Percentiles rank a stretch among this genome's conserved stretches.
phyloP scores from a whole-genome alignment of 1,140 invertebrate species.

The Atta texana region DNA sequence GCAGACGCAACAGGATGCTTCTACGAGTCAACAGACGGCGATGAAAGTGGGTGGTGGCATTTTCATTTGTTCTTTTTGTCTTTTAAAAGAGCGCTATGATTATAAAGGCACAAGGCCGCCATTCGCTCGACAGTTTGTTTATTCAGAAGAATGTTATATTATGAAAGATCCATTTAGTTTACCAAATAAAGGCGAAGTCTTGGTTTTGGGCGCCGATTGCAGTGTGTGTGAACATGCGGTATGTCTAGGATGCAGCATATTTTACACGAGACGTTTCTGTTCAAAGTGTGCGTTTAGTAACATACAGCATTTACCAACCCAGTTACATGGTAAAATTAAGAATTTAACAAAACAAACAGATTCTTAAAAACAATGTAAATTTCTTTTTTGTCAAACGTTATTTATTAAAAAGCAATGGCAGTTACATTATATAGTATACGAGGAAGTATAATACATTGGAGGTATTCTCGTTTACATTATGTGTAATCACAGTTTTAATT shows the following conservation, averaged over 20 bases:
- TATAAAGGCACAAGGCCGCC: slow-evolving; percentile 91
- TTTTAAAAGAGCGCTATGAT: slow-evolving; percentile 89
- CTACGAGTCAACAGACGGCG: slow-evolving; percentile 60
- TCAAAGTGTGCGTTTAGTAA: slow-evolving; percentile 88
- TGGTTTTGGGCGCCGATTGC: slow-evolving; percentile 92
- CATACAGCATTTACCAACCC: slow-evolving; percentile 89
- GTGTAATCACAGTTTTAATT: no score
- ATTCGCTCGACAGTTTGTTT: slow-evolving; percentile 88
- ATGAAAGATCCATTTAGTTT: slow-evolving; percentile 94
- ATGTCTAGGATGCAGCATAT: slow-evolving; percentile 94
- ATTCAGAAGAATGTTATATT: slow-evolving; percentile 91
- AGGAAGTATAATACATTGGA: neutral
- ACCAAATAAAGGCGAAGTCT: slow-evolving; percentile 89
- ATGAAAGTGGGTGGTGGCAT: slow-evolving; percentile 73
- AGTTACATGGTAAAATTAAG: slow-evolving; percentile 86
- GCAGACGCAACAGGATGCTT: slow-evolving; percentile 70
- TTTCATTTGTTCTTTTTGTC: slow-evolving; percentile 90
- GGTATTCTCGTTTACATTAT: neutral
- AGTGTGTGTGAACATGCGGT: slow-evolving; percentile 89
- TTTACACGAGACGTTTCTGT: slow-evolving; percentile 92
- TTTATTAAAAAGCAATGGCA: slow-evolving; percentile 13
- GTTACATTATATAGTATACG: neutral
- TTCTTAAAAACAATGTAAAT: slow-evolving; percentile 43
- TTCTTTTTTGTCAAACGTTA: slow-evolving; percentile 3
- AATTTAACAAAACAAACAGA: slow-evolving; percentile 58